Conservation (phyloP, 2,888 invertebrate species). For the Agonopterix alstromeriana region DNA sequence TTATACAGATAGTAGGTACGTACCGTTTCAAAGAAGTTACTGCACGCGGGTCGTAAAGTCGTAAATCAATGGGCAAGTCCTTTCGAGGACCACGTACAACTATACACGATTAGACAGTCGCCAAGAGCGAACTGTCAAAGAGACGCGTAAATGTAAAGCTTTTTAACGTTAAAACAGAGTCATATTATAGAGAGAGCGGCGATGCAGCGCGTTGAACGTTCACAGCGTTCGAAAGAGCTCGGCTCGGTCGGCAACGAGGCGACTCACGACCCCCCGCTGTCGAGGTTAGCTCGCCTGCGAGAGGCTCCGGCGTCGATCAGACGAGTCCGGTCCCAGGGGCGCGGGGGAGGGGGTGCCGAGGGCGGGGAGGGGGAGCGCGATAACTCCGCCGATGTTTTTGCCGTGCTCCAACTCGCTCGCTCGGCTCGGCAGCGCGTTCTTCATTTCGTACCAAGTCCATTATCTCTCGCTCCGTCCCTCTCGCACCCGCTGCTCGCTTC, state of each 20-base stretch:
- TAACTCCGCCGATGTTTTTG: conserved; percentile 74
- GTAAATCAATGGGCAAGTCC: conserved; percentile 50
- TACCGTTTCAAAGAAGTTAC: conserved; percentile 57
- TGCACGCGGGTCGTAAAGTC: conserved; percentile 24
- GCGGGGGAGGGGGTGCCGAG: conserved; percentile 25
- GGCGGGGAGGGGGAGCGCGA: conserved; percentile 40
- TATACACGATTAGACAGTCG: conserved; percentile 43
- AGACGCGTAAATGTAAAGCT: conserved; percentile 49
- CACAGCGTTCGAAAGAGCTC: conserved; percentile 36
- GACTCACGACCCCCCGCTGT: conserved; percentile 68
- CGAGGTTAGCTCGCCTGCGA: conserved; percentile 68
- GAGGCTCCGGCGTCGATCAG: conserved; percentile 65
- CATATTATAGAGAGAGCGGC: conserved; percentile 39
- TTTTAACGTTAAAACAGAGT: conserved; percentile 55
- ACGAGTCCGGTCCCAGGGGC: conserved; percentile 47
- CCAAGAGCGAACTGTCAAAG: conserved; percentile 45
- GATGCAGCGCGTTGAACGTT: conserved; percentile 48
- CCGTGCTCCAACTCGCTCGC: conserved; percentile 68
- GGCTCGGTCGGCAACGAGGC: conserved; percentile 13
- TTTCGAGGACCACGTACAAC: conserved; percentile 46
- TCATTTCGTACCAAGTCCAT: conserved; percentile 73
- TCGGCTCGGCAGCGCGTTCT: conserved; percentile 69
- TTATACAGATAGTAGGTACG: conserved; percentile 25
- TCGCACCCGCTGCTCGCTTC: conserved; percentile 55
- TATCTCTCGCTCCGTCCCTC: conserved; percentile 63